These are phyloP conservation scores for Agrochola lota DNA, from an alignment of 2,888 invertebrate genomes.

Conservation along the genomic window DNA sequence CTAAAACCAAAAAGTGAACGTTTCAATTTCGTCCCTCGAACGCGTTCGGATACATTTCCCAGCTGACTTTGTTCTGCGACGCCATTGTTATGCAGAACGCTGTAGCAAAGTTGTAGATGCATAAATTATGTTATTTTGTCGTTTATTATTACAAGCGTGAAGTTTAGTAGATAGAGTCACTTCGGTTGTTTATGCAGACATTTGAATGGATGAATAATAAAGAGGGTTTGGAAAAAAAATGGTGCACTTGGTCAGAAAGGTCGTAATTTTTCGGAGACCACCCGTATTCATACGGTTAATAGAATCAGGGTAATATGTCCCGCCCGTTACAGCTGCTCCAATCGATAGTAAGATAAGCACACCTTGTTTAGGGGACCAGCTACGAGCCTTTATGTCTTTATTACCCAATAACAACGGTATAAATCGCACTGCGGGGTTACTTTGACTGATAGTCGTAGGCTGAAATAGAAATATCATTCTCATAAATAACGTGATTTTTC, in stretches of 20 bases:
- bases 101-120: conserved; percentile 71
- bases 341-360: conserved; percentile 82
- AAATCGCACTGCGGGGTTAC: conserved; percentile 73
- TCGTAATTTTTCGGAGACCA: conserved; percentile 71
- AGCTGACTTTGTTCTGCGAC: conserved; percentile 70
- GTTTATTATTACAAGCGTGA: conserved; percentile 63
- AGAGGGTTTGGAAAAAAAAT: conserved; percentile 35
- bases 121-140: conserved; percentile 72
- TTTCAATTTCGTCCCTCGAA: conserved; percentile 67
- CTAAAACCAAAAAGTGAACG: conserved; percentile 69
- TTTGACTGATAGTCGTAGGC: conserved; percentile 71
- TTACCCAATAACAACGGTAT: conserved; percentile 79
- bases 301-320: conserved; percentile 79
- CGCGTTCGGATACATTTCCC: conserved; percentile 67
- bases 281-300: conserved; percentile 76
- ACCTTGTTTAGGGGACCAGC: conserved; percentile 78
- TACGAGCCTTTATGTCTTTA: conserved; percentile 80
- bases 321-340: conserved; percentile 79
- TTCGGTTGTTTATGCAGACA: conserved; percentile 55
- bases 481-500: conserved; percentile 61
- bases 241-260: conserved; percentile 65
- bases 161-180: conserved; percentile 59
- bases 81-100: conserved; percentile 74
- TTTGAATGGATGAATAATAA: conserved; percentile 57
- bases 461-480: conserved; percentile 74